Evolutionary conservation across 2,888 invertebrate genomes (phyloP).

Genomic region (Tetragnatha montana): DNA sequence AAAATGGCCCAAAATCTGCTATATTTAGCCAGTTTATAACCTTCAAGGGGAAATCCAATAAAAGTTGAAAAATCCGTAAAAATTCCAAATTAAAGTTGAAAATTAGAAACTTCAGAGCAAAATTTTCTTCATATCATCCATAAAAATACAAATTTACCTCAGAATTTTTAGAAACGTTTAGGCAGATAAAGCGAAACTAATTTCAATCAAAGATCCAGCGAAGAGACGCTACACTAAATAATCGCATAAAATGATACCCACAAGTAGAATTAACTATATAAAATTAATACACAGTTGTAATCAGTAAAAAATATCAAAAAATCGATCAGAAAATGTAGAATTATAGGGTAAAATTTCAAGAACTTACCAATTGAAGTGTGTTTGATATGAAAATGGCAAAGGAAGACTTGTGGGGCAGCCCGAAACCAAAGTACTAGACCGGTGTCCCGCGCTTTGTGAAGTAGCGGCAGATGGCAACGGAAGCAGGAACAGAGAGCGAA

Average conservation of each 20-base stretch:
- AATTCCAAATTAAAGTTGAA: background rate
- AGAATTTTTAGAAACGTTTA: background rate
- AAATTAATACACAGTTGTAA: background rate
- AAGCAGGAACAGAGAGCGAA: constrained; percentile 1
- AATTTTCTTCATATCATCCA: background rate
- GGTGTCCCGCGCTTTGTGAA: constrained; percentile 59
- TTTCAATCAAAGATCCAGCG: background rate
- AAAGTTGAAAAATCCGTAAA: background rate
- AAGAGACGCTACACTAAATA: constrained; percentile 23
- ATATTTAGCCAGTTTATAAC: constrained; percentile 38
- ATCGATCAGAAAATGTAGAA: background rate
- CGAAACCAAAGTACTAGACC: constrained; percentile 12
- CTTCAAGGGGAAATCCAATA: background rate
- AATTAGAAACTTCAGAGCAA: background rate
- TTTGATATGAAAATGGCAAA: constrained; percentile 65
- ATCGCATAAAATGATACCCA: background rate
- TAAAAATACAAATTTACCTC: background rate
- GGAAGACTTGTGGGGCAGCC: constrained; percentile 6
- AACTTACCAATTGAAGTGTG: constrained; percentile 35
- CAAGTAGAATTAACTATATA: background rate
- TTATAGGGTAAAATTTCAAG: background rate
- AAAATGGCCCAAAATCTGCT: background rate
- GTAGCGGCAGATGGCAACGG: constrained; percentile 49
- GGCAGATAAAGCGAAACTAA: background rate
- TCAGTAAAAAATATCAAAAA: constrained; percentile 6